phyloP scores from a whole-genome alignment of 2,888 invertebrate genomes.

The Muschampia plurimacula region DNA sequence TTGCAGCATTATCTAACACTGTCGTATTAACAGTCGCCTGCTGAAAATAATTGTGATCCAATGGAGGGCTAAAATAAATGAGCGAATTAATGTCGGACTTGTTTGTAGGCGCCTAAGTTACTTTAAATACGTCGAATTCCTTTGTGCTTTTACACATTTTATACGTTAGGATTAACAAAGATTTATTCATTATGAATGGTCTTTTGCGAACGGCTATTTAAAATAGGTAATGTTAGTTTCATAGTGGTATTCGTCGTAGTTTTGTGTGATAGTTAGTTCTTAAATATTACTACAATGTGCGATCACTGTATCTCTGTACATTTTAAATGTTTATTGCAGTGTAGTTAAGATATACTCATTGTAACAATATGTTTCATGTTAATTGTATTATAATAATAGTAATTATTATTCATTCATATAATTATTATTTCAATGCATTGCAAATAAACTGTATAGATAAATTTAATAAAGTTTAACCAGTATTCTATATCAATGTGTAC shows the following conservation, averaged over 20 bases:
- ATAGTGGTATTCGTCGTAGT: conserved; percentile 10
- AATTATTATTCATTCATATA: neutral
- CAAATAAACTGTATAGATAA: neutral
- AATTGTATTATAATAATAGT: neutral
- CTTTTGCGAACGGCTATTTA: neutral
- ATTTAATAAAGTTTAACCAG: conserved; percentile 4
- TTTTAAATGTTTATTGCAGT: conserved; percentile 10
- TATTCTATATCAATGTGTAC: conserved; percentile 38
- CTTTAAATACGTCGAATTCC: conserved; percentile 2
- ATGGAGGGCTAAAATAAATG: no score
- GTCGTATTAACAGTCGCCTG: no score
- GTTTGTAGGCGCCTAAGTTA: conserved; percentile 7
- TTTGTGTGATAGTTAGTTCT: conserved; percentile 22
- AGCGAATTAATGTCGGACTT: neutral
- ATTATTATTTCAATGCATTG: neutral
- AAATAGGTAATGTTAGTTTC: neutral
- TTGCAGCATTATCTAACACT: no score
- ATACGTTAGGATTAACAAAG: conserved; percentile 7
- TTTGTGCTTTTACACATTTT: conserved; percentile 28
- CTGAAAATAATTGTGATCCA: no score
- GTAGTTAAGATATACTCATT: neutral
- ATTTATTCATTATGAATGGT: neutral
- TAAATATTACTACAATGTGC: conserved; percentile 10
- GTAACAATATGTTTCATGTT: neutral
- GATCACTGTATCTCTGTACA: conserved; percentile 14